A percentile compares a stretch with the other conserved stretches of the same genome.
These are phyloP conservation scores for Oreocharis arfaki DNA, from an alignment of 2,113 vertebrate species.

Conservation along the genomic window DNA sequence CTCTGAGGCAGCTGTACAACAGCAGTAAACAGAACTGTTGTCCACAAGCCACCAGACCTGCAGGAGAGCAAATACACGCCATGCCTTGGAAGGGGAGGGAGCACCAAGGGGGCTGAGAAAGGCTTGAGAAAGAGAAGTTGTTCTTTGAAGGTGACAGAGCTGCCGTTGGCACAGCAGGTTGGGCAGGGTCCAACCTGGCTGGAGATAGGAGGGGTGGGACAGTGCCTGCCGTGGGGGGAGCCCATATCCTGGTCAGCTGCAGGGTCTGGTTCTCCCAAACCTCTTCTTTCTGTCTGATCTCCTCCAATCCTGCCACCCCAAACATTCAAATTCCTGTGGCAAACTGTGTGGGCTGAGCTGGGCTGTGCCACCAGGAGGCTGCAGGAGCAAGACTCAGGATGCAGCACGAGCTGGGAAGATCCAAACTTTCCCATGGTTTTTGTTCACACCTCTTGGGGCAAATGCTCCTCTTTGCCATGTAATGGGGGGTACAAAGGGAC, in stretches of 20 bases:
- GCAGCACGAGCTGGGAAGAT: background rate
- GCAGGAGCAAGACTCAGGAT: background rate
- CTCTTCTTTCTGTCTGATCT: background rate
- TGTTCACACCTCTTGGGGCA: background rate
- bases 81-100: background rate
- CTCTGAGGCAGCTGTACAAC: background rate
- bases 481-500: background rate
- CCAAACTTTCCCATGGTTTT: background rate
- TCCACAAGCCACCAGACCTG: background rate
- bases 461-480: background rate
- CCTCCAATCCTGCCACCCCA: background rate
- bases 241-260: background rate
- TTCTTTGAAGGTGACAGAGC: background rate
- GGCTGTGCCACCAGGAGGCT: background rate
- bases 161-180: background rate
- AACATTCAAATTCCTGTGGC: background rate
- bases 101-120: background rate
- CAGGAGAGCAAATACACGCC: background rate
- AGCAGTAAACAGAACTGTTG: background rate
- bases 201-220: no score
- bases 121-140: background rate
- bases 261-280: background rate
- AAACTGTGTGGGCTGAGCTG: background rate
- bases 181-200: background rate
- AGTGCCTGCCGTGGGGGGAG: fast-evolving